Conservation (phyloP, 2,888 invertebrate genomes). For the Lithophane leautieri region DNA sequence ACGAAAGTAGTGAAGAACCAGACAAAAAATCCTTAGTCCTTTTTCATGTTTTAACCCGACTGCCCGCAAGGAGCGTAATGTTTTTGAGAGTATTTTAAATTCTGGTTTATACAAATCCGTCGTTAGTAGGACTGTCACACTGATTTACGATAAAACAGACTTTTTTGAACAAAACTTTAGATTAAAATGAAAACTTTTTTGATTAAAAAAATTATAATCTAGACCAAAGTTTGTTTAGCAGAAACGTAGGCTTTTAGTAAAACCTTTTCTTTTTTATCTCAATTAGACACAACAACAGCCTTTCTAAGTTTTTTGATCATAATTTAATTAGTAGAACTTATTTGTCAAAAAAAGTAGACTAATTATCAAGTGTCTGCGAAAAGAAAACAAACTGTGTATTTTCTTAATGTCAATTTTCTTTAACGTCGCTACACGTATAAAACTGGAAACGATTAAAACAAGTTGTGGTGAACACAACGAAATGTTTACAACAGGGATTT, state of each 20-base stretch:
- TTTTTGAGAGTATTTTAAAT: no score
- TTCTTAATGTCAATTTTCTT: not conserved
- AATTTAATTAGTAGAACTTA: not conserved
- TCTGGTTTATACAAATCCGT: slow-evolving; percentile 15
- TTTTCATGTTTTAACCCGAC: no score
- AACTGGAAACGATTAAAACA: slow-evolving; percentile 40
- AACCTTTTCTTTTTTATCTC: slow-evolving; percentile 13
- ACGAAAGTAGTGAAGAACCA: not conserved
- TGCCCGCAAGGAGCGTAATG: no score
- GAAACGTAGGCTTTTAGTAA: not conserved
- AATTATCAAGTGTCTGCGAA: not conserved
- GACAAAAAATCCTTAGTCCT: not conserved
- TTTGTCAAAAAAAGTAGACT: not conserved
- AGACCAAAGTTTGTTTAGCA: not conserved
- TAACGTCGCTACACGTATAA: not conserved
- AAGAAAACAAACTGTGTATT: not conserved
- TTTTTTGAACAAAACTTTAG: slow-evolving; percentile 14
- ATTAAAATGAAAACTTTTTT: slow-evolving; percentile 14
- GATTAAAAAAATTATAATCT: not conserved
- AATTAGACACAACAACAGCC: not conserved
- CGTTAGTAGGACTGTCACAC: slow-evolving; percentile 19
- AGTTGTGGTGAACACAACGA: slow-evolving; percentile 12
- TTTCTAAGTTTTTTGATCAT: not conserved
- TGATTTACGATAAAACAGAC: slow-evolving; percentile 31
- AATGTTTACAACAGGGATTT: slow-evolving; percentile 49